phyloP scores from a whole-genome alignment of 2,113 vertebrate genomes.

The Rhinoptilus africanus region DNA sequence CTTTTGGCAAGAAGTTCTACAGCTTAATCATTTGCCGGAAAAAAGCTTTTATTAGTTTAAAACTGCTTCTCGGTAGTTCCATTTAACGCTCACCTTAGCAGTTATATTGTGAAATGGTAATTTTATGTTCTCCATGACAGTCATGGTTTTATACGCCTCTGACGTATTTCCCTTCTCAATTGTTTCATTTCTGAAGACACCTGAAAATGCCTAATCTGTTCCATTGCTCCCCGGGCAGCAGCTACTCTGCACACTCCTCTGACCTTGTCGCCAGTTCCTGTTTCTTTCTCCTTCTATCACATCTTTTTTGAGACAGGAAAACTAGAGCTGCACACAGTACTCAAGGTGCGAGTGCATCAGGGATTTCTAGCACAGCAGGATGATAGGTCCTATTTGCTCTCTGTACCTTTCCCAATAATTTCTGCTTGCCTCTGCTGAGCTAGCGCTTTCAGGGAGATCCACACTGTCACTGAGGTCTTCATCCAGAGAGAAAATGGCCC shows the following conservation, averaged over 20 bases:
- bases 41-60: background rate
- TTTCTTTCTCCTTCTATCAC: background rate
- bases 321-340: background rate
- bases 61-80: background rate
- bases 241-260: background rate
- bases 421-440: background rate
- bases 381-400: background rate
- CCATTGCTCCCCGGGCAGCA: background rate
- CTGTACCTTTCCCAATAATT: background rate
- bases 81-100: background rate
- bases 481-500: background rate
- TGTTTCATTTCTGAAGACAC: constrained; percentile 25
- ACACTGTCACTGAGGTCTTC: background rate
- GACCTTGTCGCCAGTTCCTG: background rate
- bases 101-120: background rate
- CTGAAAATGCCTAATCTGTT: constrained; percentile 11
- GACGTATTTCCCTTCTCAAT: background rate
- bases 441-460: background rate
- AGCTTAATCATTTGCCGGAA: background rate
- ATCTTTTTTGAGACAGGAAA: background rate
- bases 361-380: background rate
- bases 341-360: background rate
- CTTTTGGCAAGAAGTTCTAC: background rate
- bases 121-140: background rate
- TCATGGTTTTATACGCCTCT: background rate